Percentiles rank a stretch among this genome's conserved stretches.
Conservation (phyloP, 2,113 vertebrate species). For the Crotalus tigris region DNA sequence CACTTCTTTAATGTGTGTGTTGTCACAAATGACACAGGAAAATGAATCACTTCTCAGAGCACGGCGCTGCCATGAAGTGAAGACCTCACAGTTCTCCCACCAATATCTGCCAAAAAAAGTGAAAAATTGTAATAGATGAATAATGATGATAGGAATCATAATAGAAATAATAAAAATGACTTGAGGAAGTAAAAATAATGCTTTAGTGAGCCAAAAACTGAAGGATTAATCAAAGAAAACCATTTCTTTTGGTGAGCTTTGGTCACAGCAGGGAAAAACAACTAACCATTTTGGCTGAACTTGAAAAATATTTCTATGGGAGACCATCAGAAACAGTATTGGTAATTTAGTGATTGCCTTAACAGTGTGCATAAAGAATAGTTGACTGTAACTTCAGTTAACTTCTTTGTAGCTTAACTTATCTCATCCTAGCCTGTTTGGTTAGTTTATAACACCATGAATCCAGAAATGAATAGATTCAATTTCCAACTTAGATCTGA, state of each 20-base stretch:
- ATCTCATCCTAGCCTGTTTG: not conserved
- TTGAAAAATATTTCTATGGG: not conserved
- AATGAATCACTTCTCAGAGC: slow-evolving; percentile 70
- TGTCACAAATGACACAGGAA: slow-evolving; percentile 84
- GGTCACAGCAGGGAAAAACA: not conserved
- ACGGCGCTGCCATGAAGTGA: slow-evolving; percentile 71
- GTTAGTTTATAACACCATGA: not conserved
- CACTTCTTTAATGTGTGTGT: slow-evolving; percentile 77
- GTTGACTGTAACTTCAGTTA: not conserved
- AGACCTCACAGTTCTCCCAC: slow-evolving; percentile 81
- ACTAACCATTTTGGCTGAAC: not conserved
- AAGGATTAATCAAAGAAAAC: not conserved
- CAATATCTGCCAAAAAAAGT: slow-evolving; percentile 72
- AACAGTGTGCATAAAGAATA: not conserved
- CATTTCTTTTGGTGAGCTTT: not conserved
- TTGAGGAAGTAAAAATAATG: not conserved
- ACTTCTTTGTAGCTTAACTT: not conserved
- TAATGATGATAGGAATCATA: not conserved
- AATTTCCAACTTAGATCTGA: not conserved
- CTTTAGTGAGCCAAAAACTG: not conserved
- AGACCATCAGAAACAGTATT: not conserved
- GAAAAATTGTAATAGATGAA: not conserved
- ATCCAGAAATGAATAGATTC: not conserved
- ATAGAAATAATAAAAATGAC: not conserved
- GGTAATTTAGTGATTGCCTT: not conserved